These are phyloP conservation scores for Spinibarbus caldwelli DNA, from an alignment of 2,797 vertebrate genomes.

Conservation along the genomic window DNA sequence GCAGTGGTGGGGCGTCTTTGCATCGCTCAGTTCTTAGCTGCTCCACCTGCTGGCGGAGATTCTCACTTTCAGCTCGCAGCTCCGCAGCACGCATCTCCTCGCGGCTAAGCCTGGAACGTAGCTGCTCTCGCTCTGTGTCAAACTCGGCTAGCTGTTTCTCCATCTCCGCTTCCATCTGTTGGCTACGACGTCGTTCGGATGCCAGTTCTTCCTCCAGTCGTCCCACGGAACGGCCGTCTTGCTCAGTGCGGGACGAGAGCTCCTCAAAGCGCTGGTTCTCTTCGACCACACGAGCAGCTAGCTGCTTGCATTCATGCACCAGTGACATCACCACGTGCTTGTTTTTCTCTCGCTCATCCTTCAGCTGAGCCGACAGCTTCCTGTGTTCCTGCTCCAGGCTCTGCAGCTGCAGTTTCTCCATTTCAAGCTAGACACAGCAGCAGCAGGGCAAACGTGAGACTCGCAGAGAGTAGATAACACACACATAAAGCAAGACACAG, in stretches of 20 bases:
- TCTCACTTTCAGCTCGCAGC: conserved; percentile 86
- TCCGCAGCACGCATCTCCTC: conserved; percentile 84
- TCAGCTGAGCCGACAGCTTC: conserved; percentile 88
- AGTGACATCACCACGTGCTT: conserved; percentile 96
- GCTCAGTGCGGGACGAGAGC: conserved; percentile 85
- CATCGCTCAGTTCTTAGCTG: conserved; percentile 86
- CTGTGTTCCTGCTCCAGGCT: conserved; percentile 92
- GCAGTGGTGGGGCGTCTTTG: conserved; percentile 57
- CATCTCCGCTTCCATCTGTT: conserved; percentile 97
- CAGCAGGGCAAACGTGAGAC: conserved; percentile 47
- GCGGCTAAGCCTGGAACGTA: conserved; percentile 88
- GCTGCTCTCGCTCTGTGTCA: conserved; percentile 92
- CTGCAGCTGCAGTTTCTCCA: conserved; percentile 94
- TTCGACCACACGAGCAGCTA: conserved; percentile 90
- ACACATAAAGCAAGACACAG: background rate
- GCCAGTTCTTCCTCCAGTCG: conserved; percentile 87
- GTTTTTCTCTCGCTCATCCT: conserved; percentile 95
- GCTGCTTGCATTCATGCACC: conserved; percentile 95
- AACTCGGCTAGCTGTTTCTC: conserved; percentile 97
- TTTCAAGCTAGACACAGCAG: conserved; percentile 85
- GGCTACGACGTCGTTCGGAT: conserved; percentile 82
- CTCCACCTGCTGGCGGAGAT: conserved; percentile 89
- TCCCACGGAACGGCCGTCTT: conserved; percentile 82
- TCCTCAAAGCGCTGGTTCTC: conserved; percentile 93
- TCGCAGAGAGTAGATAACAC: conserved; percentile 28